phyloP scores from a whole-genome alignment of 2,888 invertebrate species.

The Terebella lapidaria region DNA sequence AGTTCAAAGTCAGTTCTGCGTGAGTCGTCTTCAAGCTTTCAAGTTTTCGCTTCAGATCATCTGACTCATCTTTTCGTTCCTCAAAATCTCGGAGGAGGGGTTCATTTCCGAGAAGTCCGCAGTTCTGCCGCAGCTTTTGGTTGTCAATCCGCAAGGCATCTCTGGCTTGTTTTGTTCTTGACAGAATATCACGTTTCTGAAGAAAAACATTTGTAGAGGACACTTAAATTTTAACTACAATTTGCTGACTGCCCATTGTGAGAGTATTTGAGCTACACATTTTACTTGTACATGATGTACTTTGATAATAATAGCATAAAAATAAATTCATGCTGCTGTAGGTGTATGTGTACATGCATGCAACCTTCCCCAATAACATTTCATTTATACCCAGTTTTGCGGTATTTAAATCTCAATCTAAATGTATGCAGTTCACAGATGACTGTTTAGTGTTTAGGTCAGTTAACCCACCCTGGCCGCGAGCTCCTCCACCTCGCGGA shows the following conservation, averaged over 20 bases:
- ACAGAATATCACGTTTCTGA: slow-evolving; percentile 50
- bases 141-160: slow-evolving; percentile 54
- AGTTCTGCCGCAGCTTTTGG: slow-evolving; percentile 52
- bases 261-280: too few species aligned
- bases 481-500: slow-evolving; percentile 43
- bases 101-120: slow-evolving; percentile 58
- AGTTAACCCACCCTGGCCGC: slow-evolving; percentile 44
- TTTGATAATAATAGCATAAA: too few species aligned
- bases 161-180: slow-evolving; percentile 53
- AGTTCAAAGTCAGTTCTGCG: slow-evolving; percentile 47
- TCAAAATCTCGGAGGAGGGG: slow-evolving; percentile 57
- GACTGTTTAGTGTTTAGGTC: too few species aligned
- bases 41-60: slow-evolving; percentile 37
- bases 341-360: too few species aligned
- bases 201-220: neutral
- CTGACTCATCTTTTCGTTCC: slow-evolving; percentile 48
- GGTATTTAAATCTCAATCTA: too few species aligned
- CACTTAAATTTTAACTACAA: neutral
- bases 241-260: neutral
- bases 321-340: too few species aligned
- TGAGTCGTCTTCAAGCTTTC: slow-evolving; percentile 45
- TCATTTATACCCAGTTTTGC: too few species aligned
- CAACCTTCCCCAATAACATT: too few species aligned
- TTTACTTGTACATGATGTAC: too few species aligned
- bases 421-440: too few species aligned